Conservation (phyloP, 1,140 invertebrate genomes). For the Pinna nobilis region DNA sequence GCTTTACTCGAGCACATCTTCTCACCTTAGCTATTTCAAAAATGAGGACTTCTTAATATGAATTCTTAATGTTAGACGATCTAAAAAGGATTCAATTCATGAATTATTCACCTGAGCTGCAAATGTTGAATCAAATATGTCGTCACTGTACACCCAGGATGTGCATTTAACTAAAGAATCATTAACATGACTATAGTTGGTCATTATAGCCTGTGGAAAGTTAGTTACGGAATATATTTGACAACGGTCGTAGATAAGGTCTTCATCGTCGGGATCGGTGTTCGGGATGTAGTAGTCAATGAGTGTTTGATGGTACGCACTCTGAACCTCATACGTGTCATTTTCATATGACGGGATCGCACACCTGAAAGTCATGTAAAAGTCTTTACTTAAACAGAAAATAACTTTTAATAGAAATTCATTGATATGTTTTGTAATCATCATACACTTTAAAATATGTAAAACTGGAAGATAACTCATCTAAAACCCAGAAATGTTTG, state of each 20-base stretch:
- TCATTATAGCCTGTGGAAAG: background rate
- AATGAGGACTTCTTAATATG: too few species aligned
- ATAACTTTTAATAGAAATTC: too few species aligned
- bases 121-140: conserved; percentile 27
- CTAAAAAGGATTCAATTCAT: too few species aligned
- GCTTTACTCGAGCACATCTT: background rate
- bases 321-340: conserved; percentile 46
- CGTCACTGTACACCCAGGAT: conserved; percentile 45
- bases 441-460: too few species aligned
- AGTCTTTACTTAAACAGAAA: too few species aligned
- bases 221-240: conserved; percentile 12
- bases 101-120: conserved; percentile 24
- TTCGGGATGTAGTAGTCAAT: conserved; percentile 38
- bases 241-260: conserved; percentile 26
- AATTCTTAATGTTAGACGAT: too few species aligned
- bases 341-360: conserved; percentile 43
- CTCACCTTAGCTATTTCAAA: too few species aligned
- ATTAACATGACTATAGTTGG: conserved; percentile 7
- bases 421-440: too few species aligned
- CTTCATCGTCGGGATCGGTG: background rate
- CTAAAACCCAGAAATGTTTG: too few species aligned
- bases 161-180: conserved; percentile 8
- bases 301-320: conserved; percentile 28
- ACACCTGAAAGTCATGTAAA: conserved; percentile 33
- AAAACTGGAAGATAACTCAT: too few species aligned